Evolutionary conservation across 1,140 invertebrate species (phyloP), one percentile per base, ranked within the genome.

Genomic region (Apis mellifera): DNA sequence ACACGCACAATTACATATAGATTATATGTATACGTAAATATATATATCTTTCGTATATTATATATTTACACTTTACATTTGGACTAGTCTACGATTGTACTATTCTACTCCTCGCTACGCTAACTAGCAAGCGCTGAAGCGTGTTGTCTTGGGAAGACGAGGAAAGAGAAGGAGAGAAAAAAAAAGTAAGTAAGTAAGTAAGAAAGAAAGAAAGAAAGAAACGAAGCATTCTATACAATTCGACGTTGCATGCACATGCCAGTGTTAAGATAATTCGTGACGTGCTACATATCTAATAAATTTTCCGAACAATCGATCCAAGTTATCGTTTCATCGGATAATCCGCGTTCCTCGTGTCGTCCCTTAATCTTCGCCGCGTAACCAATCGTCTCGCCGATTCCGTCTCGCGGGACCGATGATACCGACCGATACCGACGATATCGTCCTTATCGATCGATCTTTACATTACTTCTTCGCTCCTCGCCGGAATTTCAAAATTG

Each of bases 171-270:
- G 9, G n/a, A n/a, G 65, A n/a, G 15, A 19, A 50, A 68, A 68
- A 26, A 65, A 23, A 57, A 57, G n/a, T n/a, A 42, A 4, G 21
- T n/a, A 76, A 17, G 15, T 13, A 50, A 68, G 64, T n/a, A 65
- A 23, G 52, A 57, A 48, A 4, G n/a, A 32, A 76, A 17, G 15
- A 19, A 50, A 68, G 64, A 26, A 65, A 23, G 52, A 57, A 42
- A 50, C 48, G 26, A 86, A 86, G 74, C 70, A n/a, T 50, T 26
- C 90, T 90, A 85, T 90, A 84, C 32, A 42, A 42, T 7, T 42
- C 32, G 32, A 42, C 3, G 5, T 32, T 88, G 87, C 90, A 88
- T 90, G 92, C 90, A 87, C 91, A 90, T 91, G 90, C 90, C 74
- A 82, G 83, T 73, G 71, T 82, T 86, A 68, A 50, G 9, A 74